Evolutionary conservation across 2,888 invertebrate species (phyloP).

Genomic region (Stictocephala bisonia): DNA sequence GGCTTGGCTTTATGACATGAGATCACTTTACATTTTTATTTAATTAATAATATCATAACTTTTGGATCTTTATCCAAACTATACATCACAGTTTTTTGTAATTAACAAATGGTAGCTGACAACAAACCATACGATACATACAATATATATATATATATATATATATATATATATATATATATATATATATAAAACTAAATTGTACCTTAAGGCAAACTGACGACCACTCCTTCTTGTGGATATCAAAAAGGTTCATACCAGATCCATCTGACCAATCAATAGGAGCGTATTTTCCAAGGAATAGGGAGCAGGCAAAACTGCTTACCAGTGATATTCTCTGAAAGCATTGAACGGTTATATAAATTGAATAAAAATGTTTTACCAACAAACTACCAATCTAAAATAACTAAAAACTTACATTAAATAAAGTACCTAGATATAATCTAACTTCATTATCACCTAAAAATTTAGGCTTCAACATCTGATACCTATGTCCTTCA

Average conservation of each 20-base stretch:
- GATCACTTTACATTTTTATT: too few species aligned
- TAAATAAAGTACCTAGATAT: too few species aligned
- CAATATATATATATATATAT: conserved; percentile 8
- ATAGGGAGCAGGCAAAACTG: conserved; percentile 90
- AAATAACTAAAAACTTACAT: conserved; percentile 8
- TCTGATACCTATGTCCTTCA: too few species aligned
- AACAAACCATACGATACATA: too few species aligned
- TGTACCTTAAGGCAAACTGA: conserved; percentile 77
- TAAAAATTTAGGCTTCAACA: too few species aligned
- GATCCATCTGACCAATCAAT: conserved; percentile 94
- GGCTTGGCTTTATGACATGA: too few species aligned
- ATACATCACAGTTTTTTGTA: too few species aligned
- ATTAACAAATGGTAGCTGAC: too few species aligned
- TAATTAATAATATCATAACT: too few species aligned
- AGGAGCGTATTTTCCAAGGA: conserved; percentile 88
- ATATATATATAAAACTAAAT: conserved; percentile 46
- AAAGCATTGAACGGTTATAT: too few species aligned
- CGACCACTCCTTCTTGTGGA: conserved; percentile 82
- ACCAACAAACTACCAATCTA: neutral
- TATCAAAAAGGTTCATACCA: conserved; percentile 95
- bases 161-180: conserved; percentile 22
- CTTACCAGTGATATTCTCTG: conserved; percentile 92
- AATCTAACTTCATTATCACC: too few species aligned
- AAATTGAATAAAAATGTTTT: conserved; percentile 40
- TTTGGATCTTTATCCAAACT: too few species aligned